These are phyloP conservation scores for Chlorospingus flavigularis DNA, from an alignment of 2,797 vertebrate species.

Conservation along the genomic window DNA sequence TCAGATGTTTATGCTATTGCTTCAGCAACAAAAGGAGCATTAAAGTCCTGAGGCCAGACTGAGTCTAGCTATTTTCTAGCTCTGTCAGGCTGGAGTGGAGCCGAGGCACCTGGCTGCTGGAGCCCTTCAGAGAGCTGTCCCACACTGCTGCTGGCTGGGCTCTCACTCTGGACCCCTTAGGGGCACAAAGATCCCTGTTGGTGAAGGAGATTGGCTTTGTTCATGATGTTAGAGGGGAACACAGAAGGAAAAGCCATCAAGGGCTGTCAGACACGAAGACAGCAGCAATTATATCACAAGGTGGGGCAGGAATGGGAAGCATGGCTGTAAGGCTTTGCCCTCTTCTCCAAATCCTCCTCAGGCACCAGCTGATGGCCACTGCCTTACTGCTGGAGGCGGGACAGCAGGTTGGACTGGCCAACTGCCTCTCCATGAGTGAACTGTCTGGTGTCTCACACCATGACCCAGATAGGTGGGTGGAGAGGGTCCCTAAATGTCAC, in stretches of 20 bases:
- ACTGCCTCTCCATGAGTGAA: background rate
- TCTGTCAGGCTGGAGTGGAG: slow-evolving; percentile 16
- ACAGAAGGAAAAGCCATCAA: background rate
- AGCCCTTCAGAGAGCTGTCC: background rate
- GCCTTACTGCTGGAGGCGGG: background rate
- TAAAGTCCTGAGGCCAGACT: slow-evolving; percentile 7
- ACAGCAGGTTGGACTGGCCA: background rate
- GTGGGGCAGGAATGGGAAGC: background rate
- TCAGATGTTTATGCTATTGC: slow-evolving; percentile 22
- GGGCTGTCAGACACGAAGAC: background rate
- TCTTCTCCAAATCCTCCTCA: background rate
- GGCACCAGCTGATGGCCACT: background rate
- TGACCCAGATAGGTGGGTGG: background rate
- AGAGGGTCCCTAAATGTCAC: background rate
- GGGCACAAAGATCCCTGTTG: background rate
- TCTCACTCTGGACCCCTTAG: accelerated
- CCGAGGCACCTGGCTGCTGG: slow-evolving; percentile 12
- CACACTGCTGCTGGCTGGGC: background rate
- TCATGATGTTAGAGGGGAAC: accelerated
- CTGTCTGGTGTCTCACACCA: background rate
- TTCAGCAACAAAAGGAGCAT: slow-evolving; percentile 22
- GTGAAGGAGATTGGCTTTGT: background rate
- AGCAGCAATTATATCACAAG: background rate
- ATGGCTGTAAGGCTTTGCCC: background rate
- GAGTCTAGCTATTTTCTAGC: slow-evolving; percentile 24